A percentile compares a stretch with the other conserved stretches of the same genome.
phyloP scores from a whole-genome alignment of 2,888 invertebrate species.

The Tridacna crocea region DNA sequence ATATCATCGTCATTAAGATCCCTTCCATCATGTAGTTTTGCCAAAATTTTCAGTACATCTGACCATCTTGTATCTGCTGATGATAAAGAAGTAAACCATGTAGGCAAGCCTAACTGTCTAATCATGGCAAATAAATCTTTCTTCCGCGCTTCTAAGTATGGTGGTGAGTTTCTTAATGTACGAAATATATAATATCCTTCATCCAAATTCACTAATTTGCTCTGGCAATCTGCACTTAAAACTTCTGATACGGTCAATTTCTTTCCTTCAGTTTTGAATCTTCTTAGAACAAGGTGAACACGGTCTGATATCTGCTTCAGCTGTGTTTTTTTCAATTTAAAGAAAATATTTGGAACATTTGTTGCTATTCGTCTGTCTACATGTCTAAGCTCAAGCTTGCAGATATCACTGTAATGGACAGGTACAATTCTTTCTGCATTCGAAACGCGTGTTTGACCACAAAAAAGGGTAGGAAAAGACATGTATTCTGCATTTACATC shows the following conservation, averaged over 20 bases:
- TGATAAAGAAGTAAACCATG: conserved; percentile 25
- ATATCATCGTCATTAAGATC: conserved; percentile 20
- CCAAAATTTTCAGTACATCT: conserved; percentile 2
- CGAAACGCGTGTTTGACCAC: conserved; percentile 13
- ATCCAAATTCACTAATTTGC: not conserved
- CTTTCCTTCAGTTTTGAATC: conserved; percentile 1
- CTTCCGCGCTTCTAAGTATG: conserved; percentile 58
- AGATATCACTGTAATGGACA: conserved; percentile 17
- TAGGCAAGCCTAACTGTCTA: conserved; percentile 18
- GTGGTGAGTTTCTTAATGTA: conserved; percentile 55
- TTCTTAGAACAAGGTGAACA: not conserved
- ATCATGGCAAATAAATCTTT: conserved; percentile 66
- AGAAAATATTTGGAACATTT: conserved; percentile 9
- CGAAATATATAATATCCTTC: conserved; percentile 11
- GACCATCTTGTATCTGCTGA: conserved; percentile 26
- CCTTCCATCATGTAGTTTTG: not conserved
- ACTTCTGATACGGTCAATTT: not conserved
- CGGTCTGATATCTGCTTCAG: not conserved
- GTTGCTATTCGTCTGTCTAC: conserved; percentile 1
- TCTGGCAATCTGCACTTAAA: not conserved
- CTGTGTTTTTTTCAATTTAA: not conserved
- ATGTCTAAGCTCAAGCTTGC: conserved; percentile 9
- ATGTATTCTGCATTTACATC: conserved; percentile 21
- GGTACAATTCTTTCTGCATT: conserved; percentile 12
- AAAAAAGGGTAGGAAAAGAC: conserved; percentile 24